phyloP scores from a whole-genome alignment of 2,113 vertebrate species.

The Mystacornis crossleyi region DNA sequence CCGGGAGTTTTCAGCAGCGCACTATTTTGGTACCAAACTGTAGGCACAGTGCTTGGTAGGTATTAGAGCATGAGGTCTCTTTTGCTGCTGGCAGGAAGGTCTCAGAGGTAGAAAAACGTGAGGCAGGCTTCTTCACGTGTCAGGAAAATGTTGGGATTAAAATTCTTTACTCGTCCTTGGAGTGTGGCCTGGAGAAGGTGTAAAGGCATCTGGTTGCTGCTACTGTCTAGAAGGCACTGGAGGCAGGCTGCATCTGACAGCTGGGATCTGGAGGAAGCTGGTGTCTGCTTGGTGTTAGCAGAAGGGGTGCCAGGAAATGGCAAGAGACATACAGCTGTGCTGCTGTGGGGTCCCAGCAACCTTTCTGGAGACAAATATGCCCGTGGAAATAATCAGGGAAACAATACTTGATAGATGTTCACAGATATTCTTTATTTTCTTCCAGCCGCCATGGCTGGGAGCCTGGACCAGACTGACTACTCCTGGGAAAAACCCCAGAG shows the following conservation, averaged over 20 bases:
- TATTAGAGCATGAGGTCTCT: neutral
- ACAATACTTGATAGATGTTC: no score
- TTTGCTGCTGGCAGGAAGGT: neutral
- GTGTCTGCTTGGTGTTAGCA: neutral
- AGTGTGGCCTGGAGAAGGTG: neutral
- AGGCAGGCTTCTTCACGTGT: neutral
- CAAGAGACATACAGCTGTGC: neutral
- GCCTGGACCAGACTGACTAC: no score
- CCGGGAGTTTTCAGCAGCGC: neutral
- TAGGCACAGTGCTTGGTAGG: fast-evolving
- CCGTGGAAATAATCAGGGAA: no score
- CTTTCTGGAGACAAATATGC: no score
- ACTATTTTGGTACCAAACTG: neutral
- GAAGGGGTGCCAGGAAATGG: neutral
- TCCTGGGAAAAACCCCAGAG: no score
- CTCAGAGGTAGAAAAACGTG: fast-evolving
- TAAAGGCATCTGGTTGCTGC: neutral
- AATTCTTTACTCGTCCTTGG: neutral
- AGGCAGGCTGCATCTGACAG: neutral
- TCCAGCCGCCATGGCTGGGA: no score
- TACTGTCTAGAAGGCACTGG: fast-evolving
- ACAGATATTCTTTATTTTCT: no score
- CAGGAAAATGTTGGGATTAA: neutral
- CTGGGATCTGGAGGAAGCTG: neutral
- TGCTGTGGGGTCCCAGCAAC: no score